Base-by-base conservation (phyloP, 2,797 vertebrate genomes). In the Chrysolophus pictus region DNA sequence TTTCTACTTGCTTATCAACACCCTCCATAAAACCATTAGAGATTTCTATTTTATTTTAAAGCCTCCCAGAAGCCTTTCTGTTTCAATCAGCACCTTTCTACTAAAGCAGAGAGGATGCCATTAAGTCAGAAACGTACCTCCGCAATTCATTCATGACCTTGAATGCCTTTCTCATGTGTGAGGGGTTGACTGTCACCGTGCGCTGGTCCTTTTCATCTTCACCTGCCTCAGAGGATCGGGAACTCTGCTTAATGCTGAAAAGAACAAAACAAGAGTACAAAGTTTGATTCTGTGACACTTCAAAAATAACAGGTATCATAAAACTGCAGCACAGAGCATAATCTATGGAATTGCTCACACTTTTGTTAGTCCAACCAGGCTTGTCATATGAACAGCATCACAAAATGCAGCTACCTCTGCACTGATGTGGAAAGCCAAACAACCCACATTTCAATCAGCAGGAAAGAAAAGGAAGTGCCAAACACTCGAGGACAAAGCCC, bases 101-200 rank as follows among this genome's bases (percentile, higher is more conserved):
- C 55, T 88, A 84, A 87, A 31, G 33, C 70, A 74, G 55, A 93
- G 76, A 81, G 31, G 63, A 47, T 51, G 63, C 76, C 91, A 87
- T 60, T 62, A 96, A 95, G 86, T 19, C 75, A 77, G 42, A 94
- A 91, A 77, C 78, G 85, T 98, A 99, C 99, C 99, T 99, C 94
- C 99, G 98, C 88, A 99, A 97, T 82, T 99, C 99, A 77, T 99
- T 99, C 99, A 99, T 99, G 91, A 99, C 97, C 97, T 98, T 98
- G 97, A 99, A 99, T 3, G 99, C 99, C 96, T 99, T 99, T 96
- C 98, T 99, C 98, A 98, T 99, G 97, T 99, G 99, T 69, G 97
- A 98, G 93, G 98, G 97, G 95, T 98, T 99, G 97, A 98, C 98
- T 64, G 98, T 98, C 97, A 98, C 95, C 39, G 97, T 98, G 93